phyloP scores from a whole-genome alignment of 2,113 vertebrate species.

The Mungos mungo region DNA sequence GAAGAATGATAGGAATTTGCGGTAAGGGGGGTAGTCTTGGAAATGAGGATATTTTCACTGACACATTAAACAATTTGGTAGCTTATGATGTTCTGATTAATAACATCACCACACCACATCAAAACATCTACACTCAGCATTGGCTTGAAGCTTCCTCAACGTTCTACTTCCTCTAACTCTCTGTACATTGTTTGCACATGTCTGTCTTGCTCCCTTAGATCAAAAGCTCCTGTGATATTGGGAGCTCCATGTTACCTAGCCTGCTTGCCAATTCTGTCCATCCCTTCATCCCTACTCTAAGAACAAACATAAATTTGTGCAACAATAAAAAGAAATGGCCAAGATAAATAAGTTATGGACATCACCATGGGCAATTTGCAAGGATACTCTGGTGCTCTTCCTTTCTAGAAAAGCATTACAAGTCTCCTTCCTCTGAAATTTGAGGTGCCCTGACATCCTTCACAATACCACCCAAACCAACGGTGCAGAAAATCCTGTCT shows the following conservation, averaged over 20 bases:
- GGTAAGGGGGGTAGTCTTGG: background rate
- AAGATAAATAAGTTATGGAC: background rate
- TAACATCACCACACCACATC: background rate
- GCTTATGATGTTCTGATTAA: background rate
- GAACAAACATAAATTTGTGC: background rate
- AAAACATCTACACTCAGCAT: background rate
- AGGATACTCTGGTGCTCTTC: background rate
- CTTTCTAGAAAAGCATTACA: background rate
- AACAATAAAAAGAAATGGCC: background rate
- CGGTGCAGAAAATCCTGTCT: conserved; percentile 17
- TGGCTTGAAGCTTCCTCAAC: background rate
- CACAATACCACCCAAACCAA: background rate
- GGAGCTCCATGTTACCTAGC: background rate
- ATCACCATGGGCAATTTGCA: background rate
- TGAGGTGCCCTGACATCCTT: background rate
- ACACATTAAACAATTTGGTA: background rate
- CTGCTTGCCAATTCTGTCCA: background rate
- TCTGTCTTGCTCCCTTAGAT: background rate
- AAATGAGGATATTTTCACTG: background rate
- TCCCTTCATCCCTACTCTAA: background rate
- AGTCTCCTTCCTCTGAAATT: background rate
- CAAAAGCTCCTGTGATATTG: background rate
- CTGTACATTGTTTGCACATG: fast-evolving
- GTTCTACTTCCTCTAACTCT: background rate
- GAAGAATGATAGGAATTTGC: background rate